These are phyloP conservation scores for Cepaea nemoralis DNA, from an alignment of 1,140 invertebrate species.

Conservation along the genomic window DNA sequence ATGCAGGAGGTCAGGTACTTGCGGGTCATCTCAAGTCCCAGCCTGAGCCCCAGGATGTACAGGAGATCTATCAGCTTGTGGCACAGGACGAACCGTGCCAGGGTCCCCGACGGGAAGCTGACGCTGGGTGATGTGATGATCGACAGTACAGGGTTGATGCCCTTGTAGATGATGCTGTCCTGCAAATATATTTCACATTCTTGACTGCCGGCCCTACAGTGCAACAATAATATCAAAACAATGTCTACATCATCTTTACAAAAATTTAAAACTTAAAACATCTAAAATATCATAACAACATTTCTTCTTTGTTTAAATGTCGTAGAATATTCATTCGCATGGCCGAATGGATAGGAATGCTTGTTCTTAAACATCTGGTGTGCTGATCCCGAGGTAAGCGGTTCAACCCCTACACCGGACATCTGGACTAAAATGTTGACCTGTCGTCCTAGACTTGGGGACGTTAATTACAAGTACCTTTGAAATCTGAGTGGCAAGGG, in stretches of 20 bases:
- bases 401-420: no score
- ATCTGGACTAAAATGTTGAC: no score
- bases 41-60: constrained; percentile 82
- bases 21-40: constrained; percentile 87
- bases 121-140: constrained; percentile 78
- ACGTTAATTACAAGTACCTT: no score
- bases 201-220: no score
- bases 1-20: constrained; percentile 82
- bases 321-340: no score
- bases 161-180: constrained; percentile 76
- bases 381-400: no score
- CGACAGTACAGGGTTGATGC: constrained; percentile 80
- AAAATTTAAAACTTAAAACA: neutral
- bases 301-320: no score
- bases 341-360: no score
- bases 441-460: no score
- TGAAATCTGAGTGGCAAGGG: no score
- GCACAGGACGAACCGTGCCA: constrained; percentile 81
- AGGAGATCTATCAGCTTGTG: constrained; percentile 86
- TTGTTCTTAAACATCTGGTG: no score
- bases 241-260: neutral
- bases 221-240: neutral
- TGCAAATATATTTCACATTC: constrained; percentile 43
- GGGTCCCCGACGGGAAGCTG: constrained; percentile 83
- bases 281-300: no score